These are phyloP conservation scores for Morpho achilles DNA, from an alignment of 2,888 invertebrate species.

Conservation along the genomic window DNA sequence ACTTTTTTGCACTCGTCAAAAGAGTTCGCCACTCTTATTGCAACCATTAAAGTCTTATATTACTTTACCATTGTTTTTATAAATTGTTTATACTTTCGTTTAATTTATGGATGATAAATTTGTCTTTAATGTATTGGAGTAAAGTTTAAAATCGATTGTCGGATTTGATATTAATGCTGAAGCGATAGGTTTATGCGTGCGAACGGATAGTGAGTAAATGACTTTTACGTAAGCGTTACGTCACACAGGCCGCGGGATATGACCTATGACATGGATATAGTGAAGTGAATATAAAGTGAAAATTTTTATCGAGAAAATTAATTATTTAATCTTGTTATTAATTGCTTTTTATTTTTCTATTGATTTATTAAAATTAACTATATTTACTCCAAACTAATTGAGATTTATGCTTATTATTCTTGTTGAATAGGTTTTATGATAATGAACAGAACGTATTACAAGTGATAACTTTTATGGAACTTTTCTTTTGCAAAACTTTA, in stretches of 20 bases:
- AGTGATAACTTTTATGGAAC: no score
- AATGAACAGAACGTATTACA: no score
- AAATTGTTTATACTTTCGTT: not conserved
- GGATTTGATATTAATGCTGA: slow-evolving; percentile 3
- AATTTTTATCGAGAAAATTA: not conserved
- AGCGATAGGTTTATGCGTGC: slow-evolving; percentile 29
- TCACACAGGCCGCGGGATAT: slow-evolving; percentile 53
- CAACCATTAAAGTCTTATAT: not conserved
- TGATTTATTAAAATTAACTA: no score
- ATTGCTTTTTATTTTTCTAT: no score
- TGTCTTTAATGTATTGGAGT: not conserved
- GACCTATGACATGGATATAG: slow-evolving; percentile 65
- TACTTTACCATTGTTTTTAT: not conserved
- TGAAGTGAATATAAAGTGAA: slow-evolving; percentile 32
- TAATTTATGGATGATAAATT: slow-evolving; percentile 1
- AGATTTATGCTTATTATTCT: no score
- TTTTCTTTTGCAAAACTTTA: no score
- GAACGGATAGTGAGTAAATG: slow-evolving; percentile 34
- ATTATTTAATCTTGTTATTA: no score
- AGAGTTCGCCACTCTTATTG: not conserved
- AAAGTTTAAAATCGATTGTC: slow-evolving; percentile 16
- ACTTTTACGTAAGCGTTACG: slow-evolving; percentile 58
- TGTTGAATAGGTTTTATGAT: no score
- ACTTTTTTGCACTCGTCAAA: not conserved
- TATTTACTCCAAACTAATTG: no score